Evolutionary conservation across 1,140 invertebrate genomes (phyloP).

Genomic region (Pantala flavescens): DNA sequence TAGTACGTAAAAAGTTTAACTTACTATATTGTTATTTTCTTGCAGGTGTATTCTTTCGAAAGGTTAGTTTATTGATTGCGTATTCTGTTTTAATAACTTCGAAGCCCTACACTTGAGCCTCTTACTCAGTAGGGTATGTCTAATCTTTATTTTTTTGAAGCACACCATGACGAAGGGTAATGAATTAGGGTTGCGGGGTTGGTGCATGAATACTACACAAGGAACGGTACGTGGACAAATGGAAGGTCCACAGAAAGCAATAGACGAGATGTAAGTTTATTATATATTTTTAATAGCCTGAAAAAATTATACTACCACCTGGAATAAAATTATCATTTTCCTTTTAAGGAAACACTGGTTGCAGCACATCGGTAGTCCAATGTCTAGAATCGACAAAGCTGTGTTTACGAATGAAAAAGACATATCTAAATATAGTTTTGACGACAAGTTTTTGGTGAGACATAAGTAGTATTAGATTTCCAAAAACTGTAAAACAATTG

Average conservation of each 20-base stretch:
- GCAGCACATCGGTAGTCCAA: constrained; percentile 45
- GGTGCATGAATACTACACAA: constrained; percentile 51
- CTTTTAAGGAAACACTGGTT: constrained; percentile 45
- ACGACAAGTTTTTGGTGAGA: constrained; percentile 13
- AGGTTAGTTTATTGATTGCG: not conserved
- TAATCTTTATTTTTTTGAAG: constrained; percentile 26
- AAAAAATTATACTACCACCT: not conserved
- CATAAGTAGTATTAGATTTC: no score
- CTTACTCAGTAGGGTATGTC: no score
- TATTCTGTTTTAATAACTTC: no score
- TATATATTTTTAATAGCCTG: not conserved
- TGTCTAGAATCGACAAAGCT: constrained; percentile 47
- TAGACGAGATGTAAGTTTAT: constrained; percentile 37
- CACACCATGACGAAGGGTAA: constrained; percentile 46
- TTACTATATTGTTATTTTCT: not conserved
- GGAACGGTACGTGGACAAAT: constrained; percentile 51
- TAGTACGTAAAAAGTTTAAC: not conserved
- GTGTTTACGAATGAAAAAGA: constrained; percentile 42
- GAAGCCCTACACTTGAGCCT: no score
- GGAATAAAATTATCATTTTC: not conserved
- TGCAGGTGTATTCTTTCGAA: constrained; percentile 39
- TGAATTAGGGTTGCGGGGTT: constrained; percentile 47
- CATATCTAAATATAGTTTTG: constrained; percentile 34
- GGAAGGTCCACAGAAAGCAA: constrained; percentile 43
- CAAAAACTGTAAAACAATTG: no score